A percentile compares a stretch with the other conserved stretches of the same genome.
Evolutionary conservation across 2,113 vertebrate genomes (phyloP).

Genomic region (Grallaria varia): DNA sequence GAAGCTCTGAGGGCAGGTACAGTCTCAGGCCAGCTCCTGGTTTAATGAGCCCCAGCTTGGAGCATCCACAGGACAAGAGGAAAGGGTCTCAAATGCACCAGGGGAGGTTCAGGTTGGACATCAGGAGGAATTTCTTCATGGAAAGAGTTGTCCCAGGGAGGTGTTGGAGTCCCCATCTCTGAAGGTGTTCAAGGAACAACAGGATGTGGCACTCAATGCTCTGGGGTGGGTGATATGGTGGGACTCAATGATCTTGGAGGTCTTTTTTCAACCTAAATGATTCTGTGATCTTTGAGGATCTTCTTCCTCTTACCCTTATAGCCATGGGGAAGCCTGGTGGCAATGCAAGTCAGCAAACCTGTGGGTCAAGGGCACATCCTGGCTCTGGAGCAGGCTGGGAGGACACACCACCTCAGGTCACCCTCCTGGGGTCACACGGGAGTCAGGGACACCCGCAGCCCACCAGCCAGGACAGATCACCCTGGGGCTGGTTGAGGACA

Average conservation of each 20-base stretch:
- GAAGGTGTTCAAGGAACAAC: neutral
- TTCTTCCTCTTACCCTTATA: too few species aligned
- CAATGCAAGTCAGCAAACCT: too few species aligned
- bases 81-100: neutral
- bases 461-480: neutral
- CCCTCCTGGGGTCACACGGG: neutral
- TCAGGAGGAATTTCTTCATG: neutral
- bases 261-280: too few species aligned
- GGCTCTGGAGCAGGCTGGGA: too few species aligned
- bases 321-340: too few species aligned
- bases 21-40: neutral
- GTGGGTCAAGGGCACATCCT: too few species aligned
- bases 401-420: neutral
- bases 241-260: too few species aligned
- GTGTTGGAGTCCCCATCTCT: neutral
- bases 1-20: neutral
- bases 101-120: neutral
- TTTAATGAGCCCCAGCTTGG: neutral
- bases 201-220: neutral
- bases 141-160: neutral
- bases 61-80: neutral
- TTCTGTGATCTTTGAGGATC: too few species aligned
- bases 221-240: too few species aligned
- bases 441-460: neutral
- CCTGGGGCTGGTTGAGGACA: fast-evolving